A percentile compares a stretch with the other conserved stretches of the same genome.
Evolutionary conservation across 2,113 vertebrate genomes (phyloP).

Genomic region (Erythrolamprus reginae): DNA sequence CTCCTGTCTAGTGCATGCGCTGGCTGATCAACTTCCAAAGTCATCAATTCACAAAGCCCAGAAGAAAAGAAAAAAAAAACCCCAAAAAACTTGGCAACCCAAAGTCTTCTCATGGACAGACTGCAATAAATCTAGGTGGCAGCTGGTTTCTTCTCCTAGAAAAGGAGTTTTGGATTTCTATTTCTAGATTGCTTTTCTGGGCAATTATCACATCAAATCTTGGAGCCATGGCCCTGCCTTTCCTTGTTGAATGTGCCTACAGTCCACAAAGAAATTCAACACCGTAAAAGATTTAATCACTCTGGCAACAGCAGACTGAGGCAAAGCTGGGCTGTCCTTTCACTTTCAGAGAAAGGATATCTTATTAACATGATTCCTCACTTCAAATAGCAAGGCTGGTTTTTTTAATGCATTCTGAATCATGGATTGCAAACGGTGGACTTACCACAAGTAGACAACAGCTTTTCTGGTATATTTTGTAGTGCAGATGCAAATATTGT

Average conservation of each 20-base stretch:
- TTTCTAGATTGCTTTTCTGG: constrained; percentile 2
- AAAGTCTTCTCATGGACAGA: background rate
- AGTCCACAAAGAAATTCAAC: constrained; percentile 5
- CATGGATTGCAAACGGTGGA: background rate
- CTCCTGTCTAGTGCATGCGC: background rate
- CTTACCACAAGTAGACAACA: background rate
- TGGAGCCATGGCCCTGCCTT: background rate
- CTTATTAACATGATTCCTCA: background rate
- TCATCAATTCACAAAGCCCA: background rate
- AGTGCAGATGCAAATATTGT: background rate
- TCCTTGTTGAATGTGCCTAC: constrained; percentile 3
- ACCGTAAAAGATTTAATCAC: background rate
- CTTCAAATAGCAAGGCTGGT: background rate
- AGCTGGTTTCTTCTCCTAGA: background rate
- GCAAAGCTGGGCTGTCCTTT: background rate
- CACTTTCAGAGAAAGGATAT: constrained; percentile 4
- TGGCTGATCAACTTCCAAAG: background rate
- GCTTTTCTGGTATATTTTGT: background rate
- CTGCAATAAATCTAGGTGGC: constrained; percentile 1
- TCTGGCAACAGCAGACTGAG: background rate
- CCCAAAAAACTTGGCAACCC: background rate
- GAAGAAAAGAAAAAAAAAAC: background rate
- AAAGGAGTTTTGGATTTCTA: constrained; percentile 12
- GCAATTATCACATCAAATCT: constrained; percentile 9
- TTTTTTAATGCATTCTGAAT: background rate